phyloP scores from a whole-genome alignment of 2,888 invertebrate genomes.

The Phaedon cochleariae region DNA sequence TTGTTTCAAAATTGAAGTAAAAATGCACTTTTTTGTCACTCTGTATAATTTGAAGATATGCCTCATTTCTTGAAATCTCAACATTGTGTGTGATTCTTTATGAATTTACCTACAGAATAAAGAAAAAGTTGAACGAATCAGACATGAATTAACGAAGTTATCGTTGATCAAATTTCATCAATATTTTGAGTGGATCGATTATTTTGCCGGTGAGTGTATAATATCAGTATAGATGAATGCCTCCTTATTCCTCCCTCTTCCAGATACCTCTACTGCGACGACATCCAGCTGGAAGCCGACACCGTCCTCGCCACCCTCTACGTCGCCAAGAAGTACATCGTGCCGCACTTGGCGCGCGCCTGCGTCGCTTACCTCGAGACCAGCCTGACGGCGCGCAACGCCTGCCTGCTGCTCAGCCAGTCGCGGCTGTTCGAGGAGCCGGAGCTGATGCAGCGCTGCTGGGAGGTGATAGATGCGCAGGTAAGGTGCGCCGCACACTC shows the following conservation, averaged over 20 bases:
- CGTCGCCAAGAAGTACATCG: constrained; percentile 96
- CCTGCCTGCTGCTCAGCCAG: constrained; percentile 93
- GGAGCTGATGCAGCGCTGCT: constrained; percentile 95
- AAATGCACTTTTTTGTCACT: too few species aligned
- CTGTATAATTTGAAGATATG: too few species aligned
- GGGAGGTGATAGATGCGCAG: constrained; percentile 98
- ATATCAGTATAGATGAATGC: too few species aligned
- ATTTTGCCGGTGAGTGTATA: neutral
- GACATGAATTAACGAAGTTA: too few species aligned
- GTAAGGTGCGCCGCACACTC: constrained; percentile 66
- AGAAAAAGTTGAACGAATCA: too few species aligned
- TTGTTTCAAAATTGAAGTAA: too few species aligned
- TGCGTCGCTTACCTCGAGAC: constrained; percentile 96
- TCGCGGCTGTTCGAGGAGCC: constrained; percentile 96
- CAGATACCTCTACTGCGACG: constrained; percentile 97
- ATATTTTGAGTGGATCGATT: too few species aligned
- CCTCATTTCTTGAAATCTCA: too few species aligned
- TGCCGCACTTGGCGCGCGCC: constrained; percentile 91
- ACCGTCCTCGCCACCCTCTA: constrained; percentile 94
- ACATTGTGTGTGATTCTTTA: too few species aligned
- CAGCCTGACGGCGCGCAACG: constrained; percentile 95
- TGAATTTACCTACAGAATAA: too few species aligned
- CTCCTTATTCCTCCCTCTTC: constrained; percentile 49
- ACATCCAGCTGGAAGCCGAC: constrained; percentile 94
- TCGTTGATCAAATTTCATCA: too few species aligned